Conservation (phyloP, 2,113 vertebrate species). For the Anolis carolinensis region DNA sequence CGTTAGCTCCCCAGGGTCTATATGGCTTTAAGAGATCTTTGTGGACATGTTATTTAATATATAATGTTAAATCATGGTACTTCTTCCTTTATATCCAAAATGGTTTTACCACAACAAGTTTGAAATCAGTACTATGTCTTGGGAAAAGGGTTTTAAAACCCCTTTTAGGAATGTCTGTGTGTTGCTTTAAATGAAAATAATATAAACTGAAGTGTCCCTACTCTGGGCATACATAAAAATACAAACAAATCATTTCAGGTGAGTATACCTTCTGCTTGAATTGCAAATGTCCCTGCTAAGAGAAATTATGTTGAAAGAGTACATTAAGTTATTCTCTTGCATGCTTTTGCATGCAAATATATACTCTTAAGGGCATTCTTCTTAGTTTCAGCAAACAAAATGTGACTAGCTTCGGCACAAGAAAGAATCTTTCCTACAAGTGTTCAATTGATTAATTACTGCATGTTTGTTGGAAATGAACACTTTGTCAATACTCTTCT, state of each 20-base stretch:
- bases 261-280: constrained; percentile 43
- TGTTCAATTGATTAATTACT: constrained; percentile 34
- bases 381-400: constrained; percentile 51
- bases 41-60: constrained; percentile 24
- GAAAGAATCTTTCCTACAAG: constrained; percentile 1
- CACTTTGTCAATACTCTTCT: neutral
- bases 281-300: constrained; percentile 40
- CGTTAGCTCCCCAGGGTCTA: constrained; percentile 17
- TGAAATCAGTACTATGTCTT: constrained; percentile 24
- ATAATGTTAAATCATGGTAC: constrained; percentile 34
- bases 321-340: constrained; percentile 22
- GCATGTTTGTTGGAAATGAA: constrained; percentile 33
- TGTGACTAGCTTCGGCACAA: constrained; percentile 26
- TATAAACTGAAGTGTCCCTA: constrained; percentile 49
- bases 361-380: constrained; percentile 38
- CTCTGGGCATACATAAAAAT: constrained; percentile 34
- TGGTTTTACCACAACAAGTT: constrained; percentile 30
- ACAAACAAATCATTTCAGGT: constrained; percentile 56
- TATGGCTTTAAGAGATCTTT: constrained; percentile 6
- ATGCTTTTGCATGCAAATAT: neutral
- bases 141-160: constrained; percentile 16
- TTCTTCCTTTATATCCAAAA: constrained; percentile 45
- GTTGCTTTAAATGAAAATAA: constrained; percentile 56
- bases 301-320: constrained; percentile 45
- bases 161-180: constrained; percentile 34